Conservation (phyloP, 2,113 vertebrate genomes). For the Melanotaenia duboulayi region DNA sequence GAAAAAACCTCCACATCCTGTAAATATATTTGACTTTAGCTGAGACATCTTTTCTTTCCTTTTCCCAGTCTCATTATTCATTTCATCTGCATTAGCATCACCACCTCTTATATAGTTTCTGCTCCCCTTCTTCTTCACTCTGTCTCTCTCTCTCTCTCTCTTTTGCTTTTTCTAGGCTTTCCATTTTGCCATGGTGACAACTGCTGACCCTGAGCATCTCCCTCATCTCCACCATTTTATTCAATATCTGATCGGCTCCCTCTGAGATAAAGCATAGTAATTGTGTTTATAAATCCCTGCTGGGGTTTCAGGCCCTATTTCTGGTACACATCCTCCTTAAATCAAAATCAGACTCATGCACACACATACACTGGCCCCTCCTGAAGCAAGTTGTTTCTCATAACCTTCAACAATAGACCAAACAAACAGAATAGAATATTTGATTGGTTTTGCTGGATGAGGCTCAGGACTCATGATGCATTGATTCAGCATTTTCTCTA, state of each 20-base stretch:
- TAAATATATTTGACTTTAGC: not conserved
- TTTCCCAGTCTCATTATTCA: not conserved
- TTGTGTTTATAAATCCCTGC: conserved; percentile 71
- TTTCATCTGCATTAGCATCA: not conserved
- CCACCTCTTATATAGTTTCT: not conserved
- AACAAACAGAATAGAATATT: conserved; percentile 52
- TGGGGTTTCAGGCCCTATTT: conserved; percentile 60
- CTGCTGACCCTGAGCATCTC: conserved; percentile 57
- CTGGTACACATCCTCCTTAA: conserved; percentile 47
- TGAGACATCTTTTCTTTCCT: not conserved
- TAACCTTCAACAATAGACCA: conserved; percentile 43
- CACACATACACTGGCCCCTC: conserved; percentile 9
- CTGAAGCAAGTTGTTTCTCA: conserved; percentile 38
- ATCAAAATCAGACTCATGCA: conserved; percentile 26
- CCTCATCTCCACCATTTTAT: conserved; percentile 57
- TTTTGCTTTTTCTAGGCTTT: conserved; percentile 25
- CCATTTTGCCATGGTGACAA: conserved; percentile 48
- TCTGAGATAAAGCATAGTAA: conserved; percentile 65
- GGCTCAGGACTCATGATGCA: conserved; percentile 5
- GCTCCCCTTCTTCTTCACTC: not conserved
- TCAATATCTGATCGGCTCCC: conserved; percentile 62
- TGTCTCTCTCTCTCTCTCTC: not conserved
- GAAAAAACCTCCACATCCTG: not conserved
- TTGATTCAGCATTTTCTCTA: conserved; percentile 44
- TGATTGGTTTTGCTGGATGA: conserved; percentile 38